phyloP scores from a whole-genome alignment of 35 echinoderm and acorn worm species.

The Heliocidaris erythrogramma region DNA sequence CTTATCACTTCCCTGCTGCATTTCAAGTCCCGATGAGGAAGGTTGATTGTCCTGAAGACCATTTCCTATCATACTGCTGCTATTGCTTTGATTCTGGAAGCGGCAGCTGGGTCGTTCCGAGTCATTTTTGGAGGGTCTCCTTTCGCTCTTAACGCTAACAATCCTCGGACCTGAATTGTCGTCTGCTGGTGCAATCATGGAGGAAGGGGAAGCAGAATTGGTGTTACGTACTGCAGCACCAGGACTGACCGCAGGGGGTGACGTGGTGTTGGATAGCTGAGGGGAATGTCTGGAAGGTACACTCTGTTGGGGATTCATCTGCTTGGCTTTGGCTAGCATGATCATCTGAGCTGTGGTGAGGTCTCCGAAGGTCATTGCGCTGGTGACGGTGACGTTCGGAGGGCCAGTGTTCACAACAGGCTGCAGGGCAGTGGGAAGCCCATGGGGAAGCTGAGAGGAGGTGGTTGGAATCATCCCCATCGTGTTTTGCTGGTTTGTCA shows the following conservation, averaged over 20 bases:
- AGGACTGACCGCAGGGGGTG: not conserved
- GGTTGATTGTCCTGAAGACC: constrained; percentile 39
- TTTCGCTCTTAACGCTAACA: constrained; percentile 13
- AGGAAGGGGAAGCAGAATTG: constrained; percentile 36
- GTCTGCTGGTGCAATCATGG: not conserved
- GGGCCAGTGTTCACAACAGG: not conserved
- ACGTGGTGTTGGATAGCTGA: not conserved
- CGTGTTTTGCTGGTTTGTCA: not conserved
- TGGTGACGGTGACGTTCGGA: constrained; percentile 21
- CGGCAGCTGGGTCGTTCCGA: constrained; percentile 19
- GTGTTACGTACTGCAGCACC: not conserved
- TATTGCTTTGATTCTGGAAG: constrained; percentile 16
- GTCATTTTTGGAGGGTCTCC: not conserved
- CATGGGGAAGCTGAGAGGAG: not conserved
- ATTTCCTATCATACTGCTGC: not conserved
- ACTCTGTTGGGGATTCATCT: not conserved
- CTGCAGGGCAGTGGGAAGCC: not conserved
- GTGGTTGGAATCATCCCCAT: not conserved
- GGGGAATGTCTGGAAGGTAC: not conserved
- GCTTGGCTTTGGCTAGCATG: not conserved
- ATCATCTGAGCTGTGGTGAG: constrained; percentile 7
- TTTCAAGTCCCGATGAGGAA: constrained; percentile 29
- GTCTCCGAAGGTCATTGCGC: constrained; percentile 22
- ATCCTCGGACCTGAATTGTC: constrained; percentile 20
- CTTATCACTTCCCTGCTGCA: constrained; percentile 42